phyloP scores from a whole-genome alignment of 2,113 vertebrate species.

The Embiotoca jacksoni region DNA sequence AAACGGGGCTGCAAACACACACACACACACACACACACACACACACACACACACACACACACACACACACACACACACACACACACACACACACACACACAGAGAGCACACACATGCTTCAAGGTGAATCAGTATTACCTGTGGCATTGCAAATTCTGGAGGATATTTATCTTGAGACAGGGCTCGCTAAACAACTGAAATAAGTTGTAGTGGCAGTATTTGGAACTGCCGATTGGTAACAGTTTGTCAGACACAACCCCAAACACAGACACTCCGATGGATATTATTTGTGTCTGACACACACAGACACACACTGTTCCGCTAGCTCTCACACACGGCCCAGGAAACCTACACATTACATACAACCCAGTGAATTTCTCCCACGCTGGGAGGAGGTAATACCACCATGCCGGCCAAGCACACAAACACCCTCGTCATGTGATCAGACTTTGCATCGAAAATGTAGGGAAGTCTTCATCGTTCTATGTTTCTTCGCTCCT shows the following conservation, averaged over 20 bases:
- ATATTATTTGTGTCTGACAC: slow-evolving; percentile 24
- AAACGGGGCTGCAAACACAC: background rate
- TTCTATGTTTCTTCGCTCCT: slow-evolving; percentile 34
- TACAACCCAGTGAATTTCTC: slow-evolving; percentile 19
- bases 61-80: background rate
- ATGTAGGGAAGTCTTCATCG: slow-evolving; percentile 38
- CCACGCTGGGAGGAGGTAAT: slow-evolving; percentile 20
- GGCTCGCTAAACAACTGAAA: slow-evolving; percentile 25
- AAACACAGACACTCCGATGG: slow-evolving; percentile 2
- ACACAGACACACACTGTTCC: background rate
- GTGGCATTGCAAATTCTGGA: slow-evolving; percentile 28
- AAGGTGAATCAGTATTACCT: slow-evolving; percentile 30
- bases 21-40: background rate
- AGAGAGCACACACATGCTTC: background rate
- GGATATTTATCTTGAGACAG: slow-evolving; percentile 26
- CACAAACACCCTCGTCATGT: slow-evolving; percentile 21
- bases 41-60: background rate
- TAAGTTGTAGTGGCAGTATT: slow-evolving; percentile 29
- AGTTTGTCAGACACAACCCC: slow-evolving; percentile 31
- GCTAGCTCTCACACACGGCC: background rate
- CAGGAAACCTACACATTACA: slow-evolving; percentile 27
- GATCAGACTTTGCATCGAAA: slow-evolving; percentile 43
- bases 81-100: background rate
- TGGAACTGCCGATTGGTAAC: slow-evolving; percentile 28
- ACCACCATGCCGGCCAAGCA: slow-evolving; percentile 18